These are phyloP conservation scores for Psettodes erumei DNA, from an alignment of 2,113 vertebrate species.

Conservation along the genomic window DNA sequence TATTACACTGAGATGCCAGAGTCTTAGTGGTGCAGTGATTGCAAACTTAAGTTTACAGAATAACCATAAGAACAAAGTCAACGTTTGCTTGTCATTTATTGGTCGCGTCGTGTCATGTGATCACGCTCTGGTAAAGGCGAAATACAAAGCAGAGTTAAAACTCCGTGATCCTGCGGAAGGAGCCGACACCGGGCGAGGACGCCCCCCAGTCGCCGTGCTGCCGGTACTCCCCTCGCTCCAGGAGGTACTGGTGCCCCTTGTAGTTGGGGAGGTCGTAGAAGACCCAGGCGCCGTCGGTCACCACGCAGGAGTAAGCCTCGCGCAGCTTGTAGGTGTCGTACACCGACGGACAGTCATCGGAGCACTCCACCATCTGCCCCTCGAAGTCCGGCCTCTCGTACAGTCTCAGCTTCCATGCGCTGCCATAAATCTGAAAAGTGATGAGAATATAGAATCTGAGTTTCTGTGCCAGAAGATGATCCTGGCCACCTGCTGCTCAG, in stretches of 20 bases:
- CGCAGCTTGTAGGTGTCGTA: constrained; percentile 69
- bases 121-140: neutral
- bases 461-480: neutral
- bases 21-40: neutral
- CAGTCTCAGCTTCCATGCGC: constrained; percentile 63
- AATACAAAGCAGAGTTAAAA: constrained; percentile 42
- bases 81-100: constrained; percentile 63
- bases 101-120: neutral
- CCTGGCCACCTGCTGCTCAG: constrained; percentile 5
- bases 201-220: constrained; percentile 75
- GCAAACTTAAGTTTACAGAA: constrained; percentile 7
- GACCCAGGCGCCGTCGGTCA: constrained; percentile 75
- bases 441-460: too few relatives aligned
- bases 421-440: constrained; percentile 37
- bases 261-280: constrained; percentile 78
- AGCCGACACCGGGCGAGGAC: constrained; percentile 64
- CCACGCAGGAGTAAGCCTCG: constrained; percentile 75
- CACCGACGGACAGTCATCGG: constrained; percentile 71
- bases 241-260: constrained; percentile 76
- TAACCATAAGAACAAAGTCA: constrained; percentile 20
- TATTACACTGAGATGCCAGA: neutral
- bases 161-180: constrained; percentile 78
- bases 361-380: constrained; percentile 73
- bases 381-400: constrained; percentile 75
- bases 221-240: constrained; percentile 74